Evolutionary conservation across 2,797 vertebrate species (phyloP), one percentile per base, ranked within the genome.

Genomic region (Perodicticus potto): DNA sequence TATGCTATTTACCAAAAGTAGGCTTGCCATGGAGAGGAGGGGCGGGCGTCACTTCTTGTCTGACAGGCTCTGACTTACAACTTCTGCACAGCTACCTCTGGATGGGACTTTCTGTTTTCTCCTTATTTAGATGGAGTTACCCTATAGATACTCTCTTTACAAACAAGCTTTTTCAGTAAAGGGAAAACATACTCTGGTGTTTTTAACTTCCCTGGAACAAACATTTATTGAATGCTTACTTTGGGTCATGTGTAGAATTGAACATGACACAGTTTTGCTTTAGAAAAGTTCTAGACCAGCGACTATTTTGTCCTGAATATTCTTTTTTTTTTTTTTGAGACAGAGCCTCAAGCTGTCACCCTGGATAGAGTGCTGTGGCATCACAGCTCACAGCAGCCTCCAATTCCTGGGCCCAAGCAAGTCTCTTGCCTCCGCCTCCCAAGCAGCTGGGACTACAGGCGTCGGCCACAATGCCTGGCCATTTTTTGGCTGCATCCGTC

Each of bases 251-350:
- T 19, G 25, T 83, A 34, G 83, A 91, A 45, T 69, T 59, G 34
- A 76, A 16, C 32, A 11, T 84, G 45, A 89, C 23, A 84, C 49
- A 69, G 69, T 43, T 7, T 65, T 92, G 43, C 76, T 29, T 76
- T 76, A 72, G 43, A 78, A 63, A 88, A 90, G 55, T 95, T 90
- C 20, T 93, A 74, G 37, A 32, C 61, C 43, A 34, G 4, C 43
- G 17, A 90, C 37, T 94, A 82, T 84, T 92, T 87, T 94, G 19
- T 93, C 74, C 95, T 83, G 55, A 94, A 89, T 27, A 20, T 96
- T 43, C n/a, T 45, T 45, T 45, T 93, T n/a, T n/a, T n/a, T n/a
- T n/a, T n/a, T n/a, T n/a, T n/a, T n/a, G n/a, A n/a, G n/a, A n/a
- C n/a, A n/a, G n/a, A n/a, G n/a, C n/a, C n/a, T n/a, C n/a, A n/a